These are phyloP conservation scores for Fragum whitleyi DNA, from an alignment of 2,888 invertebrate genomes.

Conservation along the genomic window DNA sequence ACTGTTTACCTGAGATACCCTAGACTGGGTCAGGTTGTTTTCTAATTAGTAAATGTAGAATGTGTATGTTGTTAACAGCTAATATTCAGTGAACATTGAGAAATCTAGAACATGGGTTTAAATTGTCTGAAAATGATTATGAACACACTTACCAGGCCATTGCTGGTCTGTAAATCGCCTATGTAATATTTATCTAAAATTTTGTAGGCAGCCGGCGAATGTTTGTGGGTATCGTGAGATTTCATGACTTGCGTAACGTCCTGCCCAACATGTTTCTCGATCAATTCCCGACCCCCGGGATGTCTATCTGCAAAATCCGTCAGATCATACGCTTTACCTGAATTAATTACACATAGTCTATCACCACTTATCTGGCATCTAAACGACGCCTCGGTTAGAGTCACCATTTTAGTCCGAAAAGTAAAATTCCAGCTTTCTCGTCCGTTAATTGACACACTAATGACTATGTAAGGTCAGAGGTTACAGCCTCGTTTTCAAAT, in stretches of 20 bases:
- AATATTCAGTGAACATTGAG: too few relatives aligned
- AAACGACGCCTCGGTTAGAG: slow-evolving; percentile 48
- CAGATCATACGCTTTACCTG: slow-evolving; percentile 78
- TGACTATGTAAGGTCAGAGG: slow-evolving; percentile 41
- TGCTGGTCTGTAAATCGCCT: slow-evolving; percentile 57
- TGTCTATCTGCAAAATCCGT: slow-evolving; percentile 80
- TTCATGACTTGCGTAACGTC: slow-evolving; percentile 78
- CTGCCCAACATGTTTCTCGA: slow-evolving; percentile 73
- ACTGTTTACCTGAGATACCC: too few relatives aligned
- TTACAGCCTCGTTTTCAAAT: slow-evolving; percentile 42
- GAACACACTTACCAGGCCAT: slow-evolving; percentile 38
- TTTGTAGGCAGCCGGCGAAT: slow-evolving; percentile 77
- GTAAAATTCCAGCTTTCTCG: background rate
- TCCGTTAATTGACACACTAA: slow-evolving; percentile 4
- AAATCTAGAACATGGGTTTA: too few relatives aligned
- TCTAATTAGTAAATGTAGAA: too few relatives aligned
- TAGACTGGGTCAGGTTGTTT: too few relatives aligned
- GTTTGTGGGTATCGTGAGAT: slow-evolving; percentile 70
- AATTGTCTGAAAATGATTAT: too few relatives aligned
- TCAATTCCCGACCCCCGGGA: slow-evolving; percentile 77
- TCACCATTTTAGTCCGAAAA: slow-evolving; percentile 41
- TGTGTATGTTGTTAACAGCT: too few relatives aligned
- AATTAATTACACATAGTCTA: slow-evolving; percentile 68
- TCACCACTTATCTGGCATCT: slow-evolving; percentile 66
- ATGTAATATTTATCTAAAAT: slow-evolving; percentile 79